Conservation (phyloP, 2,888 invertebrate species). For the Lamellibrachia satsuma region DNA sequence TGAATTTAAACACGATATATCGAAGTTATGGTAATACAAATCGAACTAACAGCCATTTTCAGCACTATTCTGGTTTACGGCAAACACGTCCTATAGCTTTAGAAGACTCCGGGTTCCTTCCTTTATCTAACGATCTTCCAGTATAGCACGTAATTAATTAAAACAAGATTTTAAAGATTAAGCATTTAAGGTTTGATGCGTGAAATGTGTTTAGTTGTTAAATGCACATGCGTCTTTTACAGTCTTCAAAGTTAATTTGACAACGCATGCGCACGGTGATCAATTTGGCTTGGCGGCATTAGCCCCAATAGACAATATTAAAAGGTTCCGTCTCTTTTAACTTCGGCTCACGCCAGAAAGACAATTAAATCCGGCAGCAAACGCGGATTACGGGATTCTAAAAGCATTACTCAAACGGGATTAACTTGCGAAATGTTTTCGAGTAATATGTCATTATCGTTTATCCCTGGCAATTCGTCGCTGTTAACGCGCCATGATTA, state of each 20-base stretch:
- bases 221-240: neutral
- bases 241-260: neutral
- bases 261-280: neutral
- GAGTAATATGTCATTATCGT: constrained; percentile 11
- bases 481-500: constrained; percentile 1
- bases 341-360: constrained; percentile 17
- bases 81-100: no score
- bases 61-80: no score
- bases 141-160: no score
- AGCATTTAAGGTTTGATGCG: no score
- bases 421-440: constrained; percentile 12
- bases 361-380: constrained; percentile 13
- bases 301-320: constrained; percentile 4
- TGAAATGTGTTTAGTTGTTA: neutral
- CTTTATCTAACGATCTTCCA: no score
- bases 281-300: neutral
- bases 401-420: constrained; percentile 10
- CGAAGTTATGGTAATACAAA: no score
- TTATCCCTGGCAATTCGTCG: constrained; percentile 17
- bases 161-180: no score
- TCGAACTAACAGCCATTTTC: no score
- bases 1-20: neutral
- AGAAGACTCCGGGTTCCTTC: no score
- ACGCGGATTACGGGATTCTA: constrained; percentile 12
- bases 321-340: constrained; percentile 17